phyloP scores from a whole-genome alignment of 1,140 invertebrate genomes.

The Lepidotrigona ventralis region DNA sequence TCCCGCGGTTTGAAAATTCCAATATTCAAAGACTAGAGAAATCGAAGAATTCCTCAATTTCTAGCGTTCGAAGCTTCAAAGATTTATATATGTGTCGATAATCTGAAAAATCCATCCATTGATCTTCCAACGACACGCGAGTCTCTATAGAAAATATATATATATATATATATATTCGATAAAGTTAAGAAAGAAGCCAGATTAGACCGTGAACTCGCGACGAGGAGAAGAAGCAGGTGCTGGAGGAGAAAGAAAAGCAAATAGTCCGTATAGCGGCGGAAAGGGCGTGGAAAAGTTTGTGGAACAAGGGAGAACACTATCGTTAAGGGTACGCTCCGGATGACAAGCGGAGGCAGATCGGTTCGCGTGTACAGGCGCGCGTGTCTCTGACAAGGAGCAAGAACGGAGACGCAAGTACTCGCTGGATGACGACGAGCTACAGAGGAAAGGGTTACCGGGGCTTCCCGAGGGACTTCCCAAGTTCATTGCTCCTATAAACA shows the following conservation, averaged over 20 bases:
- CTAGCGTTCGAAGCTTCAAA: neutral
- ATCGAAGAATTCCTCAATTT: neutral
- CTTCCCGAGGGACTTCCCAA: conserved; percentile 38
- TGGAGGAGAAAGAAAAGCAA: no score
- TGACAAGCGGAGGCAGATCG: conserved; percentile 40
- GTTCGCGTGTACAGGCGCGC: neutral
- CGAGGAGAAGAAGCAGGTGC: no score
- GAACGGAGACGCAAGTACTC: conserved; percentile 49
- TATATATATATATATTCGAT: neutral
- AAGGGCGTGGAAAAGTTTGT: conserved; percentile 47
- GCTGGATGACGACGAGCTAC: neutral
- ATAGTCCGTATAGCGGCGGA: no score
- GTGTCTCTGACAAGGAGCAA: conserved; percentile 48
- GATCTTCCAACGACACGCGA: neutral
- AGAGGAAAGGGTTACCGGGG: conserved; percentile 18
- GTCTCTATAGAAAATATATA: neutral
- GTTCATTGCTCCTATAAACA: conserved; percentile 65
- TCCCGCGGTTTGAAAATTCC: neutral
- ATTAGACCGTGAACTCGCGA: no score
- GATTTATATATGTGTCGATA: no score
- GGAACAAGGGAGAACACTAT: conserved; percentile 57
- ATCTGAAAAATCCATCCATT: neutral
- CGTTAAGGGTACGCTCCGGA: conserved; percentile 31
- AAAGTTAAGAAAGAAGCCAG: neutral
- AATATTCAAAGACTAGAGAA: no score